Percentiles rank a stretch among this genome's conserved stretches.
Evolutionary conservation across 2,888 invertebrate species (phyloP).

Genomic region (Agrotis segetum): DNA sequence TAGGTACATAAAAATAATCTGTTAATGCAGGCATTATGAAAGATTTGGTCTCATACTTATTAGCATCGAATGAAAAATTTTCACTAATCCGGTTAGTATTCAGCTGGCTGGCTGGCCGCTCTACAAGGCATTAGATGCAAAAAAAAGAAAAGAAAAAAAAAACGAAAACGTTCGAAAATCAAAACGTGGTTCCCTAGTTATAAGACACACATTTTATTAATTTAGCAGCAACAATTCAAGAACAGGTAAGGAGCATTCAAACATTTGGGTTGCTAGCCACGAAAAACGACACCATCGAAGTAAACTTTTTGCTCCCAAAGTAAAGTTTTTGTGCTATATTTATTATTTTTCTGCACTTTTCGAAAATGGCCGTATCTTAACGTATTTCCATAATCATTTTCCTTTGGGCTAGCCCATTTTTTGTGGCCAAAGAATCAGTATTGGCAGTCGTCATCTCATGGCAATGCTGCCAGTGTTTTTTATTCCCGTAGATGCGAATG

Average conservation of each 20-base stretch:
- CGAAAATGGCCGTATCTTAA: too few species aligned
- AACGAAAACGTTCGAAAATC: neutral
- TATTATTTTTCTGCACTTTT: too few species aligned
- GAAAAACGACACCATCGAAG: neutral
- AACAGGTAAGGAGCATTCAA: neutral
- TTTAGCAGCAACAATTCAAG: slow-evolving; percentile 19
- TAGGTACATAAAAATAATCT: too few species aligned
- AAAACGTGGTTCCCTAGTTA: neutral
- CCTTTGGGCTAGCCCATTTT: too few species aligned
- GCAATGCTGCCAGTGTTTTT: too few species aligned
- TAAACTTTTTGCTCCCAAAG: neutral
- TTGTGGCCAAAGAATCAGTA: too few species aligned
- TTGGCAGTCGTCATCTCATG: too few species aligned
- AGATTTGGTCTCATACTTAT: neutral
- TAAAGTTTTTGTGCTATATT: too few species aligned
- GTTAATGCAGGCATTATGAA: too few species aligned
- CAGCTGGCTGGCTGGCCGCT: neutral
- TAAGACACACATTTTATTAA: slow-evolving; percentile 3
- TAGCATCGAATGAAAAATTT: slow-evolving; percentile 26
- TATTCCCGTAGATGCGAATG: too few species aligned
- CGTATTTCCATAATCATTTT: too few species aligned
- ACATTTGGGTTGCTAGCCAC: slow-evolving; percentile 3
- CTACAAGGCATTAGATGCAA: neutral
- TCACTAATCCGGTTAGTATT: neutral
- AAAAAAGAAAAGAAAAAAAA: neutral